A percentile compares a stretch with the other conserved stretches of the same genome.
Evolutionary conservation across 2,888 invertebrate species (phyloP).

Genomic region (Volucella zonaria): DNA sequence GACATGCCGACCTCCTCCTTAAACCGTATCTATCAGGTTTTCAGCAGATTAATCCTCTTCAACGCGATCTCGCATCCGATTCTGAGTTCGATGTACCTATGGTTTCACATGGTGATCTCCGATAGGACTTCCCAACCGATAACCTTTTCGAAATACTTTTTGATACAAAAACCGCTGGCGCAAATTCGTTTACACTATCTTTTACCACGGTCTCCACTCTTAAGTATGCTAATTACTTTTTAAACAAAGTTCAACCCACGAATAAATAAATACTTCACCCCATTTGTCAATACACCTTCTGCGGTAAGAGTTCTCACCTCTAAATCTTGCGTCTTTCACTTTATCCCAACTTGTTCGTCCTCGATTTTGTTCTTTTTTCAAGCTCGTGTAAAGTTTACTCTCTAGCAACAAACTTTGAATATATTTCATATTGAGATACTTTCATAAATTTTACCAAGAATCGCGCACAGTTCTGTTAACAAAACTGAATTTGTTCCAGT

Average conservation of each 20-base stretch:
- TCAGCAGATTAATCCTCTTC: no score
- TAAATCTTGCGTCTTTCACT: conserved; percentile 12
- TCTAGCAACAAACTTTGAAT: conserved; percentile 66
- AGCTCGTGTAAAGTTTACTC: conserved; percentile 45
- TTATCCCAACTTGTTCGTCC: background rate
- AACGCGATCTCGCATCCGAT: no score
- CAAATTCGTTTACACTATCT: no score
- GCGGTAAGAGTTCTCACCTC: conserved; percentile 48
- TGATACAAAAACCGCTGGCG: no score
- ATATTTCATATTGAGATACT: conserved; percentile 73
- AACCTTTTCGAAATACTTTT: no score
- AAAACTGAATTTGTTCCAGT: conserved; percentile 73
- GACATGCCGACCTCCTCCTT: no score
- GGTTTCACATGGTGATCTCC: no score
- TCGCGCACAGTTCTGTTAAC: conserved; percentile 70
- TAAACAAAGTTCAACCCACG: background rate
- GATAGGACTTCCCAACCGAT: no score
- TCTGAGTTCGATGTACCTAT: no score
- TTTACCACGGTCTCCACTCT: conserved; percentile 7
- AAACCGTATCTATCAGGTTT: no score
- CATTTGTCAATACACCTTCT: conserved; percentile 51
- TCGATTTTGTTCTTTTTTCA: background rate
- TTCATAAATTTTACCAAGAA: conserved; percentile 58
- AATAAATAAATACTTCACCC: conserved; percentile 34
- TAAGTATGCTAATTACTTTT: conserved; percentile 27